These are phyloP conservation scores for Thymallus thymallus DNA, from an alignment of 2,113 vertebrate genomes.

Conservation along the genomic window DNA sequence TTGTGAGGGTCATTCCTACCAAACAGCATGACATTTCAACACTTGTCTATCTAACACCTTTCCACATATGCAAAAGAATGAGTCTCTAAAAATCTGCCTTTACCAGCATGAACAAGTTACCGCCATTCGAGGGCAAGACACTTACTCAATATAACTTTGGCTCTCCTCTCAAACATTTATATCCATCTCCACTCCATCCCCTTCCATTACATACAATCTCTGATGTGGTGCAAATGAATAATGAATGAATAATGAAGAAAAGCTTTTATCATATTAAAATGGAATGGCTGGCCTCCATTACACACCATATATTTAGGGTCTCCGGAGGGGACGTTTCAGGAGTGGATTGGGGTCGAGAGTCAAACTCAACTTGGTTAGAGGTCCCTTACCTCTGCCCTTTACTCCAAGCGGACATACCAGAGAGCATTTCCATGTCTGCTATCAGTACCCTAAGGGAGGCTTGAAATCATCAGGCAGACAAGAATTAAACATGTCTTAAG, in stretches of 20 bases:
- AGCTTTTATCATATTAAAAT: constrained; percentile 32
- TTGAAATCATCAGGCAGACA: constrained; percentile 36
- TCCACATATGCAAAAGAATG: no score
- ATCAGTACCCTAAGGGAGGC: neutral
- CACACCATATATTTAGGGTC: neutral
- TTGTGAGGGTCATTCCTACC: no score
- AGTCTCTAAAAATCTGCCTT: no score
- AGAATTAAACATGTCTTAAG: constrained; percentile 33
- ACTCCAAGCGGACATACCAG: neutral
- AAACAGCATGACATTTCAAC: no score
- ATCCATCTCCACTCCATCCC: constrained; percentile 1
- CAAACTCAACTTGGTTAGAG: neutral
- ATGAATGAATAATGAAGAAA: constrained; percentile 28
- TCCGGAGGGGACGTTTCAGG: neutral
- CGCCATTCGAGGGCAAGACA: neutral
- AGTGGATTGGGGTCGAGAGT: neutral
- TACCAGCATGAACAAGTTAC: constrained; percentile 11
- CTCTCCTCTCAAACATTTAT: constrained; percentile 28
- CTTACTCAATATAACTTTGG: constrained; percentile 3
- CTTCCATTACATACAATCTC: neutral
- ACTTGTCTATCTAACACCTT: no score
- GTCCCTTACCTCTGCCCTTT: neutral
- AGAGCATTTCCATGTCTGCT: neutral
- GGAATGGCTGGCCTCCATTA: neutral
- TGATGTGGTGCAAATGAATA: constrained; percentile 27